Base-by-base conservation (phyloP, 2,797 vertebrate genomes). In the Danio choprae region DNA sequence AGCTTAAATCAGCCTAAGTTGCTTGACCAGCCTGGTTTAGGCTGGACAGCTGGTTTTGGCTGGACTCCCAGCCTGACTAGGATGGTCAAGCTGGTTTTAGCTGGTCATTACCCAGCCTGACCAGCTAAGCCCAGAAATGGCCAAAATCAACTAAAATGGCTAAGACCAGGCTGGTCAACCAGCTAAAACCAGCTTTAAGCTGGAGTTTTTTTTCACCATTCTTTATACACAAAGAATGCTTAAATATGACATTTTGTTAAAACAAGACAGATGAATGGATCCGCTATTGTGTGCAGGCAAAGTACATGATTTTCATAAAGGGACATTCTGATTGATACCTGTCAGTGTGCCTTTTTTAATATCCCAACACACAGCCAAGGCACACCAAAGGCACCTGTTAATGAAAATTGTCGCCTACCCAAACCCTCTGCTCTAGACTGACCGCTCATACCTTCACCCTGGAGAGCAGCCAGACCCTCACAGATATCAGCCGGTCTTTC, bases 341-440 rank as follows among this genome's bases (percentile, higher is more conserved):
- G 67, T 69, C 62, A 53, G 15, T 60, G 67, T 55, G 48, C 29
- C 13, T 43, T 62, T 56, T 48, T n/a, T 46, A 53, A 62, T 69
- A 78, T 60, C 51, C 65, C 81, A 48, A 58, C 64, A 60, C n/a
- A 38, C n/a, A 50, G 44, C 65, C 20, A 11, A 65, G 18, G 20
- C 44, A 50, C 13, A 72, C 55, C 67, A 44, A 72, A 65, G 80
- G 36, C 71, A 84, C 75, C 80, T 80, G 76, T 76, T 75, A 16
- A 67, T 38, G 36, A 11, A 67, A 20, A 20, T 75, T 43, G 43
- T 43, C 15, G 1, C 29, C 11, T 51, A 7, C 38, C 51, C 48
- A 59, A 46, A 1, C 15, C 55, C 15, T 6, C 7, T 3, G 11
- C 13, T 59, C 13, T 10, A 10, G 70, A 71, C 36, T 59, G 6